Evolutionary conservation across 2,797 vertebrate genomes (phyloP).

Genomic region (Sebastes steindachneri): DNA sequence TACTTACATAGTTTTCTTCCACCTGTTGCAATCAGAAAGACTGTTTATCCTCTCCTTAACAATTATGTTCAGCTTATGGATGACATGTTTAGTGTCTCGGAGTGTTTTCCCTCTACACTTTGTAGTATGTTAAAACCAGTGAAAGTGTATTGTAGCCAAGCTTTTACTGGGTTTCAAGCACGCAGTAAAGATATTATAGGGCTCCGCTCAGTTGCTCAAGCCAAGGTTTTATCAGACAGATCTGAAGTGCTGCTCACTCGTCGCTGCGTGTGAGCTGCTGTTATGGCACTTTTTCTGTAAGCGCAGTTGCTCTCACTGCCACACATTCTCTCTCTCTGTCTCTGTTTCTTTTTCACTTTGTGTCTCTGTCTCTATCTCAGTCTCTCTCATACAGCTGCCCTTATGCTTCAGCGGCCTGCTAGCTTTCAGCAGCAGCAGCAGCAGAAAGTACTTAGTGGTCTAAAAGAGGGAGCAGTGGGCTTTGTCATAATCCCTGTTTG

Average conservation of each 20-base stretch:
- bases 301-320: slow-evolving; percentile 3
- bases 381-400: slow-evolving; percentile 50
- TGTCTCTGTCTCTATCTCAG: not conserved
- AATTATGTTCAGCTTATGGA: not conserved
- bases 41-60: not conserved
- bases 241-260: slow-evolving; percentile 48
- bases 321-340: not conserved
- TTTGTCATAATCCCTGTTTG: slow-evolving; percentile 75
- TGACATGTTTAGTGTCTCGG: not conserved
- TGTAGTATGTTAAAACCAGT: not conserved
- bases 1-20: slow-evolving; percentile 14
- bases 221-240: slow-evolving; percentile 35
- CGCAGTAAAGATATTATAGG: slow-evolving; percentile 12
- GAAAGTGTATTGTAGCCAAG: not conserved
- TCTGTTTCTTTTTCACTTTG: not conserved
- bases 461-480: slow-evolving; percentile 68
- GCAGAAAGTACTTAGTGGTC: slow-evolving; percentile 75
- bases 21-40: not conserved
- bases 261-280: slow-evolving; percentile 17
- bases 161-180: not conserved
- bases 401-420: slow-evolving; percentile 26
- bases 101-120: not conserved
- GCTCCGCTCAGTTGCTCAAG: not conserved
- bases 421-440: slow-evolving; percentile 47
- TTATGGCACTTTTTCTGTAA: not conserved